A percentile compares a stretch with the other conserved stretches of the same genome.
These are phyloP conservation scores for Spodoptera frugiperda DNA, from an alignment of 1,140 invertebrate genomes.

Conservation along the genomic window DNA sequence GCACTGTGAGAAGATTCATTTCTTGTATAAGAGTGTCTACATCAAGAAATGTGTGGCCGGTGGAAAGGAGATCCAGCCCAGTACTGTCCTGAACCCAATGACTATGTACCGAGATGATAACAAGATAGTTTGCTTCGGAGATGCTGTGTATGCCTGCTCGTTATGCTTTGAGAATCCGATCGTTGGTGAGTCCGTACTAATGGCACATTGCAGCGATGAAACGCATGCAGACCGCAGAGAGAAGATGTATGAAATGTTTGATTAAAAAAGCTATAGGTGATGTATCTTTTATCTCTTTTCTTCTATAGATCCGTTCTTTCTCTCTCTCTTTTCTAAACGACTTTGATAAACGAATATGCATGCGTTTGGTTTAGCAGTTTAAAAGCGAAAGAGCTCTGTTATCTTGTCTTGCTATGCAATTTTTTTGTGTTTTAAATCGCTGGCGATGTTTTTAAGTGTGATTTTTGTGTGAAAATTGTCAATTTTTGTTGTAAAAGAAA, in stretches of 20 bases:
- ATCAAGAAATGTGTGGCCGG: slow-evolving; percentile 77
- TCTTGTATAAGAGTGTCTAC: slow-evolving; percentile 80
- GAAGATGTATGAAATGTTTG: slow-evolving; percentile 64
- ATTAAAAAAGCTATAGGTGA: slow-evolving; percentile 1
- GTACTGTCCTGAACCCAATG: slow-evolving; percentile 80
- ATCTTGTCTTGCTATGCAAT: too few relatives aligned
- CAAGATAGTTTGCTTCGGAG: slow-evolving; percentile 82
- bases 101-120: slow-evolving; percentile 80
- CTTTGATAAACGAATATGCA: too few relatives aligned
- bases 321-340: too few relatives aligned
- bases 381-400: too few relatives aligned
- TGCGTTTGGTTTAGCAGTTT: too few relatives aligned
- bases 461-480: too few relatives aligned
- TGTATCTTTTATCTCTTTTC: not conserved
- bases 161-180: slow-evolving; percentile 79
- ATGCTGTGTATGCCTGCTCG: slow-evolving; percentile 78
- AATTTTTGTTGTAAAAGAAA: too few relatives aligned
- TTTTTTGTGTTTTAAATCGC: too few relatives aligned
- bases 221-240: slow-evolving; percentile 69
- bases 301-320: not conserved
- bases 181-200: slow-evolving; percentile 76
- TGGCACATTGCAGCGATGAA: slow-evolving; percentile 70
- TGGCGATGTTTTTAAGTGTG: too few relatives aligned
- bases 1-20: slow-evolving; percentile 81
- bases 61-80: slow-evolving; percentile 78